Evolutionary conservation across 2,888 invertebrate species (phyloP).

Genomic region (Craniophora ligustri): DNA sequence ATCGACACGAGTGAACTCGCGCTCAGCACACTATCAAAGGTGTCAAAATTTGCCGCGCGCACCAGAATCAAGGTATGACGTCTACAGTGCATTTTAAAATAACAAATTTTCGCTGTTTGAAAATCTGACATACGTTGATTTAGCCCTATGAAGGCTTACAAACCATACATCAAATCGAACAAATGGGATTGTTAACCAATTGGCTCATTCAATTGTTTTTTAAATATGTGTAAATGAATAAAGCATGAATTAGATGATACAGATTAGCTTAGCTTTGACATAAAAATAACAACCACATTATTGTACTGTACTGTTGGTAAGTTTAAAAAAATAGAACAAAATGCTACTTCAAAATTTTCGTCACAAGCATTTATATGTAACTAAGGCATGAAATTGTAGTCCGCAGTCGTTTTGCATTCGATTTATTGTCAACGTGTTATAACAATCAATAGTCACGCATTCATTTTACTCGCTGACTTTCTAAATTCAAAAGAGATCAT

Average conservation of each 20-base stretch:
- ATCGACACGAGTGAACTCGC: slow-evolving; percentile 96
- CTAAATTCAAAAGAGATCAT: neutral
- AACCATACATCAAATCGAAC: slow-evolving; percentile 11
- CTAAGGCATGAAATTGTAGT: slow-evolving; percentile 79
- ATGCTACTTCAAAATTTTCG: slow-evolving; percentile 38
- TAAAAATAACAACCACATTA: slow-evolving; percentile 65
- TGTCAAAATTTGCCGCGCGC: slow-evolving; percentile 95
- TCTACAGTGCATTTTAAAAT: neutral
- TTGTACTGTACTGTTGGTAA: slow-evolving; percentile 47
- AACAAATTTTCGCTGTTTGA: neutral
- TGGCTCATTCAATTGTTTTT: slow-evolving; percentile 24
- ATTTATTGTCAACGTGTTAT: slow-evolving; percentile 54
- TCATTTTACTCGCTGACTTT: slow-evolving; percentile 37
- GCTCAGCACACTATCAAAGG: slow-evolving; percentile 96
- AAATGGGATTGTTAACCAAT: slow-evolving; percentile 24
- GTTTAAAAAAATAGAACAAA: slow-evolving; percentile 40
- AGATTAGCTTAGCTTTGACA: slow-evolving; percentile 71
- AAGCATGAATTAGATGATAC: slow-evolving; percentile 66
- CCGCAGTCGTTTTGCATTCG: slow-evolving; percentile 59
- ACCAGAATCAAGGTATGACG: slow-evolving; percentile 92
- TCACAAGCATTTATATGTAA: slow-evolving; percentile 68
- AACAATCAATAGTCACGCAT: slow-evolving; percentile 52
- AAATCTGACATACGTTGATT: slow-evolving; percentile 1
- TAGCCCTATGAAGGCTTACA: neutral
- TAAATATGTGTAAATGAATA: slow-evolving; percentile 53